Conservation (phyloP, 2,113 vertebrate species). For the Dipodomys merriami region DNA sequence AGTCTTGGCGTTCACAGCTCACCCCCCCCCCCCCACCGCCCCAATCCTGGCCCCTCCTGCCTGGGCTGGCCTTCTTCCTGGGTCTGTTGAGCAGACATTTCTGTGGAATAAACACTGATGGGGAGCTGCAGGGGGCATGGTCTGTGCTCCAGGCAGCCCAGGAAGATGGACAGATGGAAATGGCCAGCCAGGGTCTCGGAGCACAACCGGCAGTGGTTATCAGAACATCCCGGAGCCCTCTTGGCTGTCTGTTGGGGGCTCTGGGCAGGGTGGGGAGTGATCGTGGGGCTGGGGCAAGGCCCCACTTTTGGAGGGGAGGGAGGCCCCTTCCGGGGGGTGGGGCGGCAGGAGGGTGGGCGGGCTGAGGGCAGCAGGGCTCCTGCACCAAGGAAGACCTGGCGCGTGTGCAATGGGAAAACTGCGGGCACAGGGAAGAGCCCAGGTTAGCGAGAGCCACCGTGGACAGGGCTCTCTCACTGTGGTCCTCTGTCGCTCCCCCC, state of each 20-base stretch:
- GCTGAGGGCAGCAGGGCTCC: not conserved
- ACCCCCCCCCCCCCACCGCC: not conserved
- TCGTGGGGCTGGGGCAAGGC: not conserved
- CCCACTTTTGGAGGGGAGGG: not conserved
- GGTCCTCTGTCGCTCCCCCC: not conserved
- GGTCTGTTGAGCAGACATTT: not conserved
- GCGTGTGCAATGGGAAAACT: not conserved
- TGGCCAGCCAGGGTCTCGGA: not conserved
- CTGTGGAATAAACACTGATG: not conserved
- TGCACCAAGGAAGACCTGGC: not conserved
- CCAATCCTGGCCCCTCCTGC: not conserved
- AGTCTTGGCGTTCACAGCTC: not conserved
- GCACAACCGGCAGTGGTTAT: not conserved
- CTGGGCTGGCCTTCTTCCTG: not conserved
- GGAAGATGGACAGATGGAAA: not conserved
- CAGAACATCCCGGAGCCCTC: not conserved
- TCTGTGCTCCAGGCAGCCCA: not conserved
- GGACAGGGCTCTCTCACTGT: too few relatives aligned
- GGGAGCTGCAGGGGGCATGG: too few relatives aligned
- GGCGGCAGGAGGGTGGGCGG: not conserved
- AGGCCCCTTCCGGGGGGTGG: conserved; percentile 6
- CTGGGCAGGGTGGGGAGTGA: conserved; percentile 16
- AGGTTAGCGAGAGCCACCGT: not conserved
- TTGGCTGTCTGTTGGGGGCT: not conserved
- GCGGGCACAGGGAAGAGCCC: not conserved